These are phyloP conservation scores for Jordanella pulchra DNA, from an alignment of 2,797 vertebrate genomes.

Conservation along the genomic window DNA sequence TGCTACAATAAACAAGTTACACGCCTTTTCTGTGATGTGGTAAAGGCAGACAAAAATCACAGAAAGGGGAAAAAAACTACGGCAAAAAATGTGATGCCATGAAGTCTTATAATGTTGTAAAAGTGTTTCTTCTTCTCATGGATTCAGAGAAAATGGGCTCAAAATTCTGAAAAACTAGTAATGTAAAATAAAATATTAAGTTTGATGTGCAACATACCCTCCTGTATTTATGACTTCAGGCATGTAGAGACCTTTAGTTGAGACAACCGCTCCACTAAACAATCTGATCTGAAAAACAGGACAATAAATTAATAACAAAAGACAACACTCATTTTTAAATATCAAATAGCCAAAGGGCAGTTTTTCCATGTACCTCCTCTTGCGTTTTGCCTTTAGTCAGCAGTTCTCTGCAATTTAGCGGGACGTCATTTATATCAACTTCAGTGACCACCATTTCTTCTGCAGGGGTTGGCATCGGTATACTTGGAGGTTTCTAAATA, in stretches of 20 bases:
- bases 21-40: too few species aligned
- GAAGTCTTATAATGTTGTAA: not conserved
- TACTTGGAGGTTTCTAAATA: constrained; percentile 58
- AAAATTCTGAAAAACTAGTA: not conserved
- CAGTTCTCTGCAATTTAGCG: constrained; percentile 80
- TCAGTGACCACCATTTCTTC: constrained; percentile 82
- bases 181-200: not conserved
- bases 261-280: constrained; percentile 80
- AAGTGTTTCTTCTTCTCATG: not conserved
- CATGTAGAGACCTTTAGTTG: constrained; percentile 83
- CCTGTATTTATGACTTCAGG: constrained; percentile 59
- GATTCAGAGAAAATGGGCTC: not conserved
- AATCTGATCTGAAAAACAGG: constrained; percentile 73
- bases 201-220: constrained; percentile 59
- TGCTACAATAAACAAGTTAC: too few species aligned
- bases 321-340: not conserved
- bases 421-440: constrained; percentile 85
- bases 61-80: too few species aligned
- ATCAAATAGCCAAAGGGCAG: not conserved
- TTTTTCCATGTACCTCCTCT: constrained; percentile 74
- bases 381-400: constrained; percentile 85
- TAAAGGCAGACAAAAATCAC: too few species aligned
- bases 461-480: constrained; percentile 30
- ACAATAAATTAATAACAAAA: not conserved
- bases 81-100: too few species aligned